Base-by-base conservation (phyloP, 2,888 invertebrate species). In the Antheraea assamensis region DNA sequence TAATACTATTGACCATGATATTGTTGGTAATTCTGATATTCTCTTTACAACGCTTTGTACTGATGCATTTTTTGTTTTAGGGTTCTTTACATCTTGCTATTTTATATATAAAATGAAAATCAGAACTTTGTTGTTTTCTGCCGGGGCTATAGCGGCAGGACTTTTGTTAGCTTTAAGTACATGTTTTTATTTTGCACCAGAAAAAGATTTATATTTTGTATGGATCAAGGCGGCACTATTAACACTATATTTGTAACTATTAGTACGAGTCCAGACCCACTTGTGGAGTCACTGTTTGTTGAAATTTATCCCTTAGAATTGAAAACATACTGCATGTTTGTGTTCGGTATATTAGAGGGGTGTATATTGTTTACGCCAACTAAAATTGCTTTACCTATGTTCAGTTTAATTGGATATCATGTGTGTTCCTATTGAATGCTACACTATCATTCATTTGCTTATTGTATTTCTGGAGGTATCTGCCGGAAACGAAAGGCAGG, bases 251-350 rank as follows among this genome's bases (percentile, higher is more conserved):
- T 79, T 81, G 21, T 81, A 17, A 58, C 75, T 10, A 75, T 79
- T 15, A 78, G 78, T 55, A 78, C 81, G 4, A 83, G 83, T 0
- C 81, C 84, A 0, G 81, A 80, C 74, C 79, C 83, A 0, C 76
- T 85, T 0, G 31, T 83, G 27, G 84, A 85, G 42, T 77, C 81
- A 1, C 70, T 85, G 0, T 74, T 80, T 15, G 72, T 79, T 0
- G 85, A 86, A 76, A 77, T 83, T 61, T 81, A 76, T 61, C 85
- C 85, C 0, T 75, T 82, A 27, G 82, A 85, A 64, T 74, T 83
- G 17, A 85, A 85, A 71, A 72, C 77, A 1, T 78, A 78, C 70
- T 79, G 76, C 35, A 74, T 78, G n/a, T 76, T 80, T 27, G 27
- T 78, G 0, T 75, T 78, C 0, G 81, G 82, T 2, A 61, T 75